A percentile compares a stretch with the other conserved stretches of the same genome.
phyloP scores from a whole-genome alignment of 2,797 vertebrate species.

The Enteromius thamalakanensis region DNA sequence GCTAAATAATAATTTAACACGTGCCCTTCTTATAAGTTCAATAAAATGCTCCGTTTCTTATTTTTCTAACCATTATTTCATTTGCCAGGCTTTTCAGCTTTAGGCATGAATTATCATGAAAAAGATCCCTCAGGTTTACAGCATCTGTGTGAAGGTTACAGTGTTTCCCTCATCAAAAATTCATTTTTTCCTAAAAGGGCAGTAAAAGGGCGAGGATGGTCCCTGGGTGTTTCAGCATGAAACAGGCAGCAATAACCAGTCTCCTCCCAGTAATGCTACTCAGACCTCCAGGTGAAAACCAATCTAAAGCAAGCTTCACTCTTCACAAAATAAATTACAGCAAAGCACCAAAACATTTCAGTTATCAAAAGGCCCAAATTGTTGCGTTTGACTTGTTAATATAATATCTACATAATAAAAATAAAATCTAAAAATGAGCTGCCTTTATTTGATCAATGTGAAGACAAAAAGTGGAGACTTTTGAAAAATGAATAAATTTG shows the following conservation, averaged over 20 bases:
- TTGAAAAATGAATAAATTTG: background rate
- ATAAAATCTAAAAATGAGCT: background rate
- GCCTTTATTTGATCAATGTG: background rate
- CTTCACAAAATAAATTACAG: background rate
- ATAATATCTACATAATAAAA: background rate
- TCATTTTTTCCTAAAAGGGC: conserved; percentile 14
- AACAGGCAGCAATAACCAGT: background rate
- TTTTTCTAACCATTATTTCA: background rate
- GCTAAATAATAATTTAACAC: background rate
- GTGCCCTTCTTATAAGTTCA: background rate
- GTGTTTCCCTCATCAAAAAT: conserved; percentile 31
- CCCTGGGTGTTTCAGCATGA: conserved; percentile 1
- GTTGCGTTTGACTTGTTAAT: background rate
- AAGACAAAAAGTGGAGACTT: background rate
- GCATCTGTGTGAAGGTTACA: conserved; percentile 12
- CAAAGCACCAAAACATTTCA: background rate
- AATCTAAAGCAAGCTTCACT: background rate
- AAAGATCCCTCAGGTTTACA: conserved; percentile 1
- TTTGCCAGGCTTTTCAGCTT: background rate
- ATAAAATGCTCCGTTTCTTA: background rate
- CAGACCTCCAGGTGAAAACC: background rate
- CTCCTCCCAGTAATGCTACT: background rate
- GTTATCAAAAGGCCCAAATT: too few species aligned
- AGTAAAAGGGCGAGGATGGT: conserved; percentile 12
- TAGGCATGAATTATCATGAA: background rate